Evolutionary conservation across 2,888 invertebrate genomes (phyloP).

Genomic region (Campoletis raptor): DNA sequence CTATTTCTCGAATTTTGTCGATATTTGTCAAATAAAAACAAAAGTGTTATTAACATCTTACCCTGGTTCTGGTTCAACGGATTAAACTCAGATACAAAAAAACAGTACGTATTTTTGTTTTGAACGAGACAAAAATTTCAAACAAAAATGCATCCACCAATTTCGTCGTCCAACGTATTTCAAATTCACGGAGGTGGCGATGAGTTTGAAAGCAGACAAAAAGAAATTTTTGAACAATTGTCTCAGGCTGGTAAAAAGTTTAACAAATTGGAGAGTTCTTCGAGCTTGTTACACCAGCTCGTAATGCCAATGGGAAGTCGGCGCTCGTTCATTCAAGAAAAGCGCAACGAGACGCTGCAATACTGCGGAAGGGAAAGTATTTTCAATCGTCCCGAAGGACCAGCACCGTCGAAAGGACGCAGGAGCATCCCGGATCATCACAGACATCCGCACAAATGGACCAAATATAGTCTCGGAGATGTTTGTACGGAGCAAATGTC

Average conservation of each 20-base stretch:
- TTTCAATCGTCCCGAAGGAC: slow-evolving; percentile 91
- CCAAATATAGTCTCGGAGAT: slow-evolving; percentile 92
- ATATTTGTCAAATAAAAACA: too few species aligned
- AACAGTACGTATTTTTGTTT: too few species aligned
- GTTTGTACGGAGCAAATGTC: slow-evolving; percentile 91
- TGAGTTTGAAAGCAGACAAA: slow-evolving; percentile 87
- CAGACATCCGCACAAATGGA: slow-evolving; percentile 93
- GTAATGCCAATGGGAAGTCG: not conserved
- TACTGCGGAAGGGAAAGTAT: slow-evolving; percentile 92
- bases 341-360: slow-evolving; percentile 86
- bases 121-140: too few species aligned
- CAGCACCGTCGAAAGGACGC: slow-evolving; percentile 85
- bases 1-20: too few species aligned
- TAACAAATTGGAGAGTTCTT: slow-evolving; percentile 80
- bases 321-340: slow-evolving; percentile 38
- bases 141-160: slow-evolving; percentile 67
- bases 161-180: slow-evolving; percentile 64
- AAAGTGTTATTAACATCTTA: too few species aligned
- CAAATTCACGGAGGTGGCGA: slow-evolving; percentile 77
- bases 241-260: slow-evolving; percentile 88
- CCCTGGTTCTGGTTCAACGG: too few species aligned
- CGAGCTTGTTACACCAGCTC: slow-evolving; percentile 34
- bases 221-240: slow-evolving; percentile 89
- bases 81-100: too few species aligned
- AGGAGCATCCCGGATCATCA: slow-evolving; percentile 86